Base-by-base conservation (phyloP, 2,797 vertebrate genomes). In the Ibycter americanus region DNA sequence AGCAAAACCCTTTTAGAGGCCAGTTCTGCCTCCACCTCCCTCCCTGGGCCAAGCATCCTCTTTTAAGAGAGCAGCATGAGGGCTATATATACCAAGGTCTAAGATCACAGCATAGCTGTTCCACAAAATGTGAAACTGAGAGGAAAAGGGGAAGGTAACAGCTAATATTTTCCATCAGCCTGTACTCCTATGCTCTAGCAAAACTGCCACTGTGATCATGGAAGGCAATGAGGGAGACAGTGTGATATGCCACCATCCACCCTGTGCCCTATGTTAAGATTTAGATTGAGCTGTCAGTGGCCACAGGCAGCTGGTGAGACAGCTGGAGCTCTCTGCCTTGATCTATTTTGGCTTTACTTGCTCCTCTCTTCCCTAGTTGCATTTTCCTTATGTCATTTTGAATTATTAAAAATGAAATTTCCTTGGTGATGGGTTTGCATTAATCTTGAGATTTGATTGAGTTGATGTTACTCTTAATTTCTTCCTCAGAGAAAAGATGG, bases 341-440 rank as follows among this genome's bases (percentile, higher is more conserved):
- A 86, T 83, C 61, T 93, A 31, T 93, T 96, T 90, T 86, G 36
- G 36, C 38, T 93, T 87, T 70, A 59, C 20, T 89, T 94, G 82
- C 27, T 92, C 56, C 47, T 83, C 52, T 93, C 63, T 87, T 90
- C 54, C 40, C 42, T 72, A 38, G 25, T 90, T 80, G n/a, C 21
- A 77, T 83, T 93, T 81, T 84, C 27, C 46, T 84, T 81, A 72
- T 38, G 62, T 68, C 81, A 93, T 88, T 94, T 84, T 91, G 54
- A 93, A 89, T 74, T 89, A 87, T 68, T 87, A 87, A 93, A 89
- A 80, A 87, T 56, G 11, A 86, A 55, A 94, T 93, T 92, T 94
- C 85, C 66, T 89, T 67, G 31, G 55, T 73, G 78, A 61, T 89
- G 65, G 8, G 32, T 89, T 96, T 83, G 26, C 44, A 92, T 91